phyloP scores from a whole-genome alignment of 2,797 vertebrate species.

The Centroberyx gerrardi region DNA sequence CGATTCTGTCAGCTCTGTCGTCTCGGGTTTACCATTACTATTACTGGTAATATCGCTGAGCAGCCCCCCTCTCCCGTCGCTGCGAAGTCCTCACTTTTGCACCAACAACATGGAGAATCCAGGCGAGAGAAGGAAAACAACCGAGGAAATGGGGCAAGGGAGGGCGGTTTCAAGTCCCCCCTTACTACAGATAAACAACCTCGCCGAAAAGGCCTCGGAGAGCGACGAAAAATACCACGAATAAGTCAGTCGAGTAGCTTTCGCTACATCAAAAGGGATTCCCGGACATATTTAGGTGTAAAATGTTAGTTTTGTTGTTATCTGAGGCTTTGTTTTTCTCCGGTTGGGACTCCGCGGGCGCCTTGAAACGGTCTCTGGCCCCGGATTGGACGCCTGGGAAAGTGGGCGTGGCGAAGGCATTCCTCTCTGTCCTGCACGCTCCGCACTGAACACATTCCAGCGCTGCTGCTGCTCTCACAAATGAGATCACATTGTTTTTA shows the following conservation, averaged over 20 bases:
- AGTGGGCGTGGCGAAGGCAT: conserved; percentile 84
- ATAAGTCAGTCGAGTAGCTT: background rate
- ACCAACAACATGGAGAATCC: conserved; percentile 91
- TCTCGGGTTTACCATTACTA: conserved; percentile 49
- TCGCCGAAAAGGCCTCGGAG: conserved; percentile 41
- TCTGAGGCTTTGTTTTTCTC: conserved; percentile 86
- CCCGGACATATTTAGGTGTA: background rate
- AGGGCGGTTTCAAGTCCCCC: conserved; percentile 88
- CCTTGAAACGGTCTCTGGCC: conserved; percentile 82
- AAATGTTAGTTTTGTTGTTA: conserved; percentile 67
- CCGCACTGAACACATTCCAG: conserved; percentile 84
- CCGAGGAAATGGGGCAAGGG: conserved; percentile 88
- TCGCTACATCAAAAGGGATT: background rate
- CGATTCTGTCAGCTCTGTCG: conserved; percentile 48
- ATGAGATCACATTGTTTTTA: conserved; percentile 42
- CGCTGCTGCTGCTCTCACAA: conserved; percentile 72
- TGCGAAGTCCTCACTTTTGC: conserved; percentile 82
- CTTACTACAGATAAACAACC: conserved; percentile 91
- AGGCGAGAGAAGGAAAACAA: conserved; percentile 89
- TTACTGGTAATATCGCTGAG: conserved; percentile 53
- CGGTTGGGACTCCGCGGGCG: conserved; percentile 78
- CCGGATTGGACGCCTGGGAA: conserved; percentile 78
- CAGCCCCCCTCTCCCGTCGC: conserved; percentile 70
- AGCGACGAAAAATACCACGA: conserved; percentile 28
- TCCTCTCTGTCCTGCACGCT: conserved; percentile 83